Evolutionary conservation across 2,113 vertebrate genomes (phyloP).

Genomic region (Passer montanus): DNA sequence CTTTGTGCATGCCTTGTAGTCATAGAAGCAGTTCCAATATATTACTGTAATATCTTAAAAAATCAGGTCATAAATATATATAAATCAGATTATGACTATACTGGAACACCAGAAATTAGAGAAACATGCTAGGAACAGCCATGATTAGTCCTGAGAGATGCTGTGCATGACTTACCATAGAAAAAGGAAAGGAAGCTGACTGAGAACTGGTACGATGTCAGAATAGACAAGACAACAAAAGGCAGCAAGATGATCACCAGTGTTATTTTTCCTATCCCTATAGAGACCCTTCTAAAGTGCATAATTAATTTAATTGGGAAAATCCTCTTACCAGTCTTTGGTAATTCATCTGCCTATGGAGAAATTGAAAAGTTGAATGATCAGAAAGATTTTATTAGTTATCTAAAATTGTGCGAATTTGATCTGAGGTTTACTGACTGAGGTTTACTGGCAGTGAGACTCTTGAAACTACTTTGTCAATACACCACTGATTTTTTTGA

Average conservation of each 20-base stretch:
- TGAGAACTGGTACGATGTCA: neutral
- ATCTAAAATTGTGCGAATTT: neutral
- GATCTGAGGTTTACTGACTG: neutral
- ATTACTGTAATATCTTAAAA: neutral
- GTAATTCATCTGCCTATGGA: neutral
- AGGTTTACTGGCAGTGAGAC: neutral
- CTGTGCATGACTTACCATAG: neutral
- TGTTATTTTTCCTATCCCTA: neutral
- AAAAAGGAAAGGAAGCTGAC: neutral
- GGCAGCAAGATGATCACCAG: neutral
- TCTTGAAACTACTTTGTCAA: neutral
- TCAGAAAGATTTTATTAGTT: neutral
- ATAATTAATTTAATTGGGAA: slow-evolving; percentile 1
- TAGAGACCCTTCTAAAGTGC: neutral
- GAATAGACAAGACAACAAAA: neutral
- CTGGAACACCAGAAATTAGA: neutral
- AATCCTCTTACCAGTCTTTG: neutral
- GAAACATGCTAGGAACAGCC: neutral
- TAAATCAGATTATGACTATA: neutral
- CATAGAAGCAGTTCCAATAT: neutral
- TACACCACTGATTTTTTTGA: neutral
- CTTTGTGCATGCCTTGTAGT: neutral
- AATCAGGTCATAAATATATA: neutral
- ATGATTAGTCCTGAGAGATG: neutral
- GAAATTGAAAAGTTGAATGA: neutral